Base-by-base conservation (phyloP, 2,113 vertebrate species). In the Panthera uncia region DNA sequence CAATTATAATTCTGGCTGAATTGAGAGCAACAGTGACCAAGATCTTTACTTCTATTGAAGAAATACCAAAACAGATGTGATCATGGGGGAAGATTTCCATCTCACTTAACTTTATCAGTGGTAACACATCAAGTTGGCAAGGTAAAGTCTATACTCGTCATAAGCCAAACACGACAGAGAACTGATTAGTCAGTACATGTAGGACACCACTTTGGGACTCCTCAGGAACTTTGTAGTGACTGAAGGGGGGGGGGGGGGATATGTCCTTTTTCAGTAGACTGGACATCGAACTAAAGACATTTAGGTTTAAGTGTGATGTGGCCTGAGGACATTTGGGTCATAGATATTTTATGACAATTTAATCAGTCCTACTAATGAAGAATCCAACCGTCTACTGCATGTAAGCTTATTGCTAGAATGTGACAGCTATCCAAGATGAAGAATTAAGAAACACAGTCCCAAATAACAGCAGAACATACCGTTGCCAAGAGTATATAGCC, bases 321-420 rank as follows among this genome's bases (percentile, higher is more conserved):
- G 29, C 13, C 61, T 45, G 61, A 74, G 41, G 73, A 92, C 57
- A 93, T 89, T 79, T 82, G 31, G 10, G 25, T 93, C 36, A 83
- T 38, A 93, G 71, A 78, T 82, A 89, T 87, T 94, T 93, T 55
- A 89, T 68, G 23, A 87, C 48, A 95, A 96, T 16, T 80, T 87
- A 74, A 97, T 88, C 68, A 45, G 1, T 89, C 52, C 45, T 69
- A 81, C 68, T 84, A 92, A 92, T 38, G 45, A 96, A 82, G 52
- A 97, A 74, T 57, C 74, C 57, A 87, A 50, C 29, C 31, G 52
- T n/a, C 52, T 57, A 87, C 55, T 76, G 33, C 27, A 74, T 74
- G 16, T 33, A 83, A 69, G 16, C 7, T 74, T 80, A 69, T 21
- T 94, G 25, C 31, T 80, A 83, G 83, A 90, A 4, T 82, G 16